Conservation (phyloP, 1,140 invertebrate genomes). For the Drosophila nigromelanica region DNA sequence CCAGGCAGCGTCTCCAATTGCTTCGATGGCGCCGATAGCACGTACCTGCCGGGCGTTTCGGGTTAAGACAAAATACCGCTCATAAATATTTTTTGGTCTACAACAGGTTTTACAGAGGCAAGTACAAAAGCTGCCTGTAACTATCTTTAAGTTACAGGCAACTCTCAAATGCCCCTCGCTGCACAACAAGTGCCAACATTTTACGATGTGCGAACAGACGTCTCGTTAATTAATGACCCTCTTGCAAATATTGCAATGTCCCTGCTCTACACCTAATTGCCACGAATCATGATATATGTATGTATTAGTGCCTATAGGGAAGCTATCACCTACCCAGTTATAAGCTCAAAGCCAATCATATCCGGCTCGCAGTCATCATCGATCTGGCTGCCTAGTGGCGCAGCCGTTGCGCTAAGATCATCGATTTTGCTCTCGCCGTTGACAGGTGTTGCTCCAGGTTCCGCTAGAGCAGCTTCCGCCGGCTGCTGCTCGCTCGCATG, state of each 20-base stretch:
- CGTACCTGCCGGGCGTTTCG: slow-evolving; percentile 86
- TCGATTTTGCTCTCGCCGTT: slow-evolving; percentile 53
- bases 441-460: slow-evolving; percentile 52
- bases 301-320: background rate
- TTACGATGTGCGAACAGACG: slow-evolving; percentile 69
- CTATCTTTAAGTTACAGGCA: background rate
- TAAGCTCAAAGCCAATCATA: slow-evolving; percentile 95
- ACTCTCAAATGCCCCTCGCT: background rate
- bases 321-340: slow-evolving; percentile 89
- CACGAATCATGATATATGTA: slow-evolving; percentile 63
- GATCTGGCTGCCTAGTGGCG: slow-evolving; percentile 84
- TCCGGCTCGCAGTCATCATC: slow-evolving; percentile 92
- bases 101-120: slow-evolving; percentile 42
- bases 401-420: slow-evolving; percentile 41
- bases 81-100: slow-evolving; percentile 54
- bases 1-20: slow-evolving; percentile 95
- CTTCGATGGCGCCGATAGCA: slow-evolving; percentile 94
- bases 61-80: slow-evolving; percentile 70
- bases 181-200: slow-evolving; percentile 6
- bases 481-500: slow-evolving; percentile 54
- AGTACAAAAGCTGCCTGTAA: background rate
- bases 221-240: slow-evolving; percentile 38
- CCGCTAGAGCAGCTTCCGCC: slow-evolving; percentile 59
- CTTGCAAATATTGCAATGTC: slow-evolving; percentile 21
- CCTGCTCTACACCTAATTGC: slow-evolving; percentile 56